Evolutionary conservation across 2,888 invertebrate species (phyloP).

Genomic region (Tanytarsus gracilentus): DNA sequence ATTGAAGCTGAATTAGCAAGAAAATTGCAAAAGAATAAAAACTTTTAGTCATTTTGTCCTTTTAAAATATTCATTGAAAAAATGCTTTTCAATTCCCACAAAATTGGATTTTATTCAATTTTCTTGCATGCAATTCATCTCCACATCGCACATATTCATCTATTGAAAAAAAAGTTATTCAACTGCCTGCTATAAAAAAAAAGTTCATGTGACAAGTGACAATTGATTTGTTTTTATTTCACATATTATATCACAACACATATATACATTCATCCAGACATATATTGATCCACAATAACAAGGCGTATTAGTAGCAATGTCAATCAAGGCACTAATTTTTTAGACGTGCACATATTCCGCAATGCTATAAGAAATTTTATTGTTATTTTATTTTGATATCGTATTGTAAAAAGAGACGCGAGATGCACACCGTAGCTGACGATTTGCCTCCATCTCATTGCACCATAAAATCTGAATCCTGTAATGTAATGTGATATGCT

Average conservation of each 20-base stretch:
- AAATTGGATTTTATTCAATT: too few species aligned
- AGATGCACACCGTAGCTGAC: background rate
- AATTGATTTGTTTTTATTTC: conserved; percentile 25
- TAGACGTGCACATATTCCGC: conserved; percentile 15
- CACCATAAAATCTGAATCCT: background rate
- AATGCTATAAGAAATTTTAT: background rate
- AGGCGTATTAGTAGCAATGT: background rate
- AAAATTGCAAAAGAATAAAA: too few species aligned
- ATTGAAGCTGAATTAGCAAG: too few species aligned
- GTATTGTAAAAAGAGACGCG: background rate
- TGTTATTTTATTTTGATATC: background rate
- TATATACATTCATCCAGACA: background rate
- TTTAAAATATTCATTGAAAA: too few species aligned
- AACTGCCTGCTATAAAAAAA: background rate
- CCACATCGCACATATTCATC: too few species aligned
- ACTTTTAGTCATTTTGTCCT: too few species aligned
- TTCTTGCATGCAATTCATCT: too few species aligned
- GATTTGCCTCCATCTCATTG: background rate
- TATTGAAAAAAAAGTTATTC: too few species aligned
- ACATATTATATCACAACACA: background rate
- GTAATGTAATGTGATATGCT: background rate
- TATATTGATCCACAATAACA: background rate
- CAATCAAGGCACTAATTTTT: conserved; percentile 28
- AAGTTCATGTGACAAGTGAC: conserved; percentile 18
- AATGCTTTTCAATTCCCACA: too few species aligned